Conservation (phyloP, 2,113 vertebrate genomes). For the Dendrocopos noguchii region DNA sequence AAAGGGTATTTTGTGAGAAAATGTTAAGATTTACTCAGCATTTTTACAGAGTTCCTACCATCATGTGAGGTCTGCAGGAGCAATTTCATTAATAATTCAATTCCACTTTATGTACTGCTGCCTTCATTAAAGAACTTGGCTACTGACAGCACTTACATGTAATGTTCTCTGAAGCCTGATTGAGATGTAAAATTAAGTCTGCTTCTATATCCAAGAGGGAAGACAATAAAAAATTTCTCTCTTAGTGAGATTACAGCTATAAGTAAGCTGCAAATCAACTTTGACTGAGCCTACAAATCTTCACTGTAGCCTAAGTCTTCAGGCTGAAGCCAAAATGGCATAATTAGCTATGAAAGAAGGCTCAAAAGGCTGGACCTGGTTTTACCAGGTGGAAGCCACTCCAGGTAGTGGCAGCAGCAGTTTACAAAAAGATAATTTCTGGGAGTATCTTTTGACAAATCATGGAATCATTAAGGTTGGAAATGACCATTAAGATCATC, state of each 20-base stretch:
- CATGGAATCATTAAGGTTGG: no score
- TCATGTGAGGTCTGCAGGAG: not conserved
- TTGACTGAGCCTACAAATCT: not conserved
- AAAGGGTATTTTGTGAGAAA: not conserved
- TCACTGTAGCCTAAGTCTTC: not conserved
- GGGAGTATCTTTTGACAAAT: not conserved
- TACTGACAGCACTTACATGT: slow-evolving; percentile 40
- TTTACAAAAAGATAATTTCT: not conserved
- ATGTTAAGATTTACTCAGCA: not conserved
- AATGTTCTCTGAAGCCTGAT: slow-evolving; percentile 30
- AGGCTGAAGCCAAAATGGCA: not conserved
- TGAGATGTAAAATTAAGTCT: not conserved
- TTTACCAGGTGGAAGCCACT: not conserved
- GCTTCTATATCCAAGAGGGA: not conserved
- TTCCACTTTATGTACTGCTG: slow-evolving; percentile 20
- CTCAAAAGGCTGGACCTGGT: not conserved
- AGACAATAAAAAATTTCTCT: not conserved
- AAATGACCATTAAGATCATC: no score
- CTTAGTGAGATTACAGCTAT: not conserved
- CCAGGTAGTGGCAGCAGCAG: not conserved
- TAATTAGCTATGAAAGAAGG: not conserved
- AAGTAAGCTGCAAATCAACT: slow-evolving; percentile 22
- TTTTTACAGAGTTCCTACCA: not conserved
- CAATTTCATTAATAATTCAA: slow-evolving; percentile 57
- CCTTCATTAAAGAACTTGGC: slow-evolving; percentile 38